A percentile compares a stretch with the other conserved stretches of the same genome.
Conservation (phyloP, 2,888 invertebrate genomes). For the Caenorhabditis afra region DNA sequence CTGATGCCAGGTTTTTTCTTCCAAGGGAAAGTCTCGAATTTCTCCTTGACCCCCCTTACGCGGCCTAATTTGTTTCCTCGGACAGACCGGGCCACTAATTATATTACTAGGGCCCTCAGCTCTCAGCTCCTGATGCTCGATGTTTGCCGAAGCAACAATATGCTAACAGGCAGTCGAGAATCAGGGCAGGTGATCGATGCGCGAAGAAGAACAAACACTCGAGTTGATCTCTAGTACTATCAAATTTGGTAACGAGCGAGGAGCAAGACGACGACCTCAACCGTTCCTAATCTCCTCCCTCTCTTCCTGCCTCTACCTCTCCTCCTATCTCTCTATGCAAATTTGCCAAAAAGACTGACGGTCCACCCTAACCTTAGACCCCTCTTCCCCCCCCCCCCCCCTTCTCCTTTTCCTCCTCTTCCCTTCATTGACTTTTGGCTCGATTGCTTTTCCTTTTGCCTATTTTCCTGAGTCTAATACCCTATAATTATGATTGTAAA, state of each 20-base stretch:
- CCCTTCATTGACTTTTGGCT: slow-evolving; percentile 19
- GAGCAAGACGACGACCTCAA: slow-evolving; percentile 34
- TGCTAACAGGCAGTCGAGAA: slow-evolving; percentile 51
- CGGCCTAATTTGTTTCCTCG: background rate
- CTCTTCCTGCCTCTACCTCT: slow-evolving; percentile 43
- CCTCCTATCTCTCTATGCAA: slow-evolving; percentile 58
- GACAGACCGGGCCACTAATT: slow-evolving; percentile 37
- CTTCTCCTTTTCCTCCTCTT: background rate
- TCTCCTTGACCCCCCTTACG: slow-evolving; percentile 16
- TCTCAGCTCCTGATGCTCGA: background rate
- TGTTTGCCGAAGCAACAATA: slow-evolving; percentile 61
- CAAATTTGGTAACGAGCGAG: slow-evolving; percentile 57
- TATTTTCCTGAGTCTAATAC: background rate
- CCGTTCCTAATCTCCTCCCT: slow-evolving; percentile 55
- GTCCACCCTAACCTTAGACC: slow-evolving; percentile 8
- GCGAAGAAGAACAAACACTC: slow-evolving; percentile 60
- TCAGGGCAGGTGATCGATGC: slow-evolving; percentile 59
- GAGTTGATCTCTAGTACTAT: slow-evolving; percentile 58
- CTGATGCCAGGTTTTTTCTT: slow-evolving; percentile 24
- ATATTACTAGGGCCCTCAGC: slow-evolving; percentile 24
- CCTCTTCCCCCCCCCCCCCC: background rate
- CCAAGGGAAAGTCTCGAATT: slow-evolving; percentile 33
- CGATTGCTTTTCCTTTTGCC: background rate
- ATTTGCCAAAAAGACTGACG: slow-evolving; percentile 54
- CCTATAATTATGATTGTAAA: slow-evolving; percentile 47